Base-by-base conservation (phyloP, 2,113 vertebrate species). In the Platysteira castanea region DNA sequence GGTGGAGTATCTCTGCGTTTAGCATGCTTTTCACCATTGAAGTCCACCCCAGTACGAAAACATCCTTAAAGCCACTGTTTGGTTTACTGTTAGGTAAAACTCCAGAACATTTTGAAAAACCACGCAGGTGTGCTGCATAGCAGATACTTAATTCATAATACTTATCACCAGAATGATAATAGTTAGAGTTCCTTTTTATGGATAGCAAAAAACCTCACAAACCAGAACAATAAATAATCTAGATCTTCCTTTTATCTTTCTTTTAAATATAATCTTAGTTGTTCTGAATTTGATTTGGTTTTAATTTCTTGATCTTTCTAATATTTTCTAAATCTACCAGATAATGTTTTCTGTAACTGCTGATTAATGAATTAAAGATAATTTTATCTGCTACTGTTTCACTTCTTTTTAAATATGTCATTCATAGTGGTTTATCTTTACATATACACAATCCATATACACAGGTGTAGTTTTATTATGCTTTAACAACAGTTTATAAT, bases 1-100 rank as follows among this genome's bases (percentile, higher is more conserved):
- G 93, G 87, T 96, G 87, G 84, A 95, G 85, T 92, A 80, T 91
- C 75, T 97, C 92, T 98, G 73, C 97, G 96, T 97, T 97, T 81
- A 92, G 84, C 89, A 94, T 71, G 42, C 87, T 96, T 96, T 91
- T 97, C 80, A 83, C 91, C 91, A 97, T 97, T 95, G 93, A 97
- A 98, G 94, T 84, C 53, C 26, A 88, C 65, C 71, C 91, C 54
- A 83, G 90, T 46, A 95, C 95, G 96, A 78, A 98, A 98, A 96
- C 97, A 97, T 90, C 90, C 91, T 87, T 85, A 97, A 97, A 95
- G 74, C 65, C 44, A 89, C 88, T 94, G 79, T 94, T 97, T 97
- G 73, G 59, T 98, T 97, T 97, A 97, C 82, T 95, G 47, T 94
- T 85, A 95, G 82, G 65, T 94, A 63, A 44, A 84, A 31, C 68